A percentile compares a stretch with the other conserved stretches of the same genome.
phyloP scores from a whole-genome alignment of 2,113 vertebrate species.

The Chionis minor region DNA sequence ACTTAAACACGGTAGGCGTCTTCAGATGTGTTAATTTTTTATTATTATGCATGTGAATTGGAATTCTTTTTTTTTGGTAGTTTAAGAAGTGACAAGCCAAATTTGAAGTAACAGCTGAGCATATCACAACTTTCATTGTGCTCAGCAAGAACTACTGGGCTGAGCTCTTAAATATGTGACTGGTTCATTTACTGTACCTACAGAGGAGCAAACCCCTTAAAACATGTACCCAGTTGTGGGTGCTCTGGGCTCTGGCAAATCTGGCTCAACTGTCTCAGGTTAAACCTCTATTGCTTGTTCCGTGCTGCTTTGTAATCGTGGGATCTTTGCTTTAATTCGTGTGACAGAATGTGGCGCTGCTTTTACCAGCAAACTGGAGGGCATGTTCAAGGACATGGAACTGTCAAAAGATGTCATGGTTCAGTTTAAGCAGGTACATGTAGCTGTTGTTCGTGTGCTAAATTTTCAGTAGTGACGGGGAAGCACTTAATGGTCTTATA shows the following conservation, averaged over 20 bases:
- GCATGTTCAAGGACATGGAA: slow-evolving; percentile 88
- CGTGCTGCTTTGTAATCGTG: background rate
- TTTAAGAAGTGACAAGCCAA: background rate
- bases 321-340: background rate
- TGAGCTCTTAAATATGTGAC: background rate
- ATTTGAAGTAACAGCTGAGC: background rate
- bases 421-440: slow-evolving; percentile 82
- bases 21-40: background rate
- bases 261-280: background rate
- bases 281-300: background rate
- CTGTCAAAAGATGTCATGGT: slow-evolving; percentile 85
- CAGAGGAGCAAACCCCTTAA: background rate
- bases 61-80: background rate
- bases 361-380: slow-evolving; percentile 86
- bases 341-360: slow-evolving; percentile 81
- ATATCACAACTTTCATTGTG: background rate
- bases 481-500: background rate
- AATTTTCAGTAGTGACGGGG: background rate
- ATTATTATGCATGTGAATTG: background rate
- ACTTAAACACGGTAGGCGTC: slow-evolving; percentile 78
- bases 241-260: background rate
- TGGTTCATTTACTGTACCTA: background rate
- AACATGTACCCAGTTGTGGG: background rate
- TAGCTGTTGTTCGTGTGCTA: background rate
- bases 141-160: background rate